These are phyloP conservation scores for Dorcus hopei DNA, from an alignment of 2,888 invertebrate genomes.

Conservation along the genomic window DNA sequence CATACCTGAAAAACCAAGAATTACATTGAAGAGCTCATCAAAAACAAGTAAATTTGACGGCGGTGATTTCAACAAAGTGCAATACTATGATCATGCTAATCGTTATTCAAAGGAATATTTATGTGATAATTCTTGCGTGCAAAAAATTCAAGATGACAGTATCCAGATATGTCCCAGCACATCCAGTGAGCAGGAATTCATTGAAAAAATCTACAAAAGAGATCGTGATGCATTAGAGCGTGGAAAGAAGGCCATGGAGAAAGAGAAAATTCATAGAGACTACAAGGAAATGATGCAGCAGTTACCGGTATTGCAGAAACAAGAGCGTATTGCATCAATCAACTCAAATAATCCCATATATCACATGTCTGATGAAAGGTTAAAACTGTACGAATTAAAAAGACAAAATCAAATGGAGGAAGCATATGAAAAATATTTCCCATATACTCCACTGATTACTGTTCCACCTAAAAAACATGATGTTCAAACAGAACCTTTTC, in stretches of 20 bases:
- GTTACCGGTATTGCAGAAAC: conserved; percentile 45
- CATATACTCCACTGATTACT: conserved; percentile 38
- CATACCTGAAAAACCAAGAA: conserved; percentile 29
- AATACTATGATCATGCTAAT: conserved; percentile 53
- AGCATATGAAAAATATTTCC: conserved; percentile 49
- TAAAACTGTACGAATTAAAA: conserved; percentile 46
- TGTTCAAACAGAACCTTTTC: conserved; percentile 19
- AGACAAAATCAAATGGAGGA: conserved; percentile 55
- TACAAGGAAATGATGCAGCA: conserved; percentile 52
- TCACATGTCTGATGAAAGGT: conserved; percentile 49
- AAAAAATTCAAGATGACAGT: conserved; percentile 39
- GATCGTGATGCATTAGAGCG: conserved; percentile 43
- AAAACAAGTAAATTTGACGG: neutral
- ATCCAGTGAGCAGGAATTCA: conserved; percentile 34
- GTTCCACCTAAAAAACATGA: conserved; percentile 33
- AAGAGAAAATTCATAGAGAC: conserved; percentile 51
- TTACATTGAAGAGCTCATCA: conserved; percentile 17
- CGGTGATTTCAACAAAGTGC: conserved; percentile 34
- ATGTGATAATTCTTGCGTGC: conserved; percentile 37
- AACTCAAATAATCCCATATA: conserved; percentile 41
- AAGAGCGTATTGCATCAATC: conserved; percentile 41
- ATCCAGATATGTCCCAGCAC: conserved; percentile 31
- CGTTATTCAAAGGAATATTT: conserved; percentile 46
- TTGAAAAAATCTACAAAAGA: conserved; percentile 34
- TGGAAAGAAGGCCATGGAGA: conserved; percentile 52